A percentile compares a stretch with the other conserved stretches of the same genome.
Evolutionary conservation across 2,797 vertebrate species (phyloP).

Genomic region (Danio kyathit): DNA sequence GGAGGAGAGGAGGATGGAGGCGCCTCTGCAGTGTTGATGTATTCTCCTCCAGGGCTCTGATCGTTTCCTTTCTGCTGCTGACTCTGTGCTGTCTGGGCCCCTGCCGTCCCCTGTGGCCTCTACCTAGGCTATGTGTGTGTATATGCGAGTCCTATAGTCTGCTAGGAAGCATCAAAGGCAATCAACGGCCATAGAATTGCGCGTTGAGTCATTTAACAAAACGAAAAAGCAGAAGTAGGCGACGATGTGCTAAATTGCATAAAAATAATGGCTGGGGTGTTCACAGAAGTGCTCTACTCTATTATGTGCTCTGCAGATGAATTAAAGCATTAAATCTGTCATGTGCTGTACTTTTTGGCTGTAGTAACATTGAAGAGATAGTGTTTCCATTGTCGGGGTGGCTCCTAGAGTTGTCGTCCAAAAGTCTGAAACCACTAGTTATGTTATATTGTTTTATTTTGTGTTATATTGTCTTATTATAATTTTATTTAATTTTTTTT

Average conservation of each 20-base stretch:
- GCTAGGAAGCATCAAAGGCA: constrained; percentile 17
- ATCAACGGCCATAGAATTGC: neutral
- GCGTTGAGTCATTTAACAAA: constrained; percentile 2
- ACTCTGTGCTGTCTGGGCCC: constrained; percentile 51
- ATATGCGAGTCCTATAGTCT: constrained; percentile 23
- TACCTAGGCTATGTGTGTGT: constrained; percentile 8
- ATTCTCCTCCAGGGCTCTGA: constrained; percentile 52
- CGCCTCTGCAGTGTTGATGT: constrained; percentile 54
- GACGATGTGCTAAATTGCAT: neutral
- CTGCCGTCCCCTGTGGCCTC: constrained; percentile 23
- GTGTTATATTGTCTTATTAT: no score
- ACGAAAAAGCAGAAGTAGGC: constrained; percentile 12
- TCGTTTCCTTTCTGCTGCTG: constrained; percentile 59
- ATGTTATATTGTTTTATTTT: no score
- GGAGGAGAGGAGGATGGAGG: constrained; percentile 38
- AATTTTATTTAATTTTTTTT: no score
- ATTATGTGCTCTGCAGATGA: no score
- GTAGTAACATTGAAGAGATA: no score
- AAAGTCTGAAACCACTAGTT: no score
- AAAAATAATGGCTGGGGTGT: no score
- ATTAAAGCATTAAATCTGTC: no score
- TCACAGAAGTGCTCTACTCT: no score
- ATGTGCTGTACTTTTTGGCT: no score
- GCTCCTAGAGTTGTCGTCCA: no score
- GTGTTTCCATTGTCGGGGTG: no score